Evolutionary conservation across 2,888 invertebrate species (phyloP), one percentile per base, ranked within the genome.

Genomic region (Gibbula magus): DNA sequence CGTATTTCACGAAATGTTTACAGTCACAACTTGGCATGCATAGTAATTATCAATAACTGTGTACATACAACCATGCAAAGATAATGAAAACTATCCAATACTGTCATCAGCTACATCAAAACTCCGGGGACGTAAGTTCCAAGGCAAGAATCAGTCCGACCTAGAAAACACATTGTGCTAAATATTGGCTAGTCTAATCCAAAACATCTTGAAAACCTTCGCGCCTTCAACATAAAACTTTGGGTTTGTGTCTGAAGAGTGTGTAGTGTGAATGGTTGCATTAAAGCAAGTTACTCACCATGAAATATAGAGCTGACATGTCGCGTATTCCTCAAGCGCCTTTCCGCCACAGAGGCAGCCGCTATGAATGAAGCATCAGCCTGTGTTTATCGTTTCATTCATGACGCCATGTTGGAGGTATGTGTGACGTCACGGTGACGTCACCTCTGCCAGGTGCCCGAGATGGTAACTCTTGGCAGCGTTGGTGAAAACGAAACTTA

Each of bases 401-500:
- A 70, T 70, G 32, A 70, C 70, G 70, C 70, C 70, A 70, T 70
- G 70, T 70, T 70, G 70, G 70, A 35, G 70, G 70, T 39, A 70
- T 70, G 70, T 35, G 70, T 70, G 70, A 70, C 70, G 70, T 70
- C 70, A 70, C 70, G 18, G 70, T 70, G 39, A 70, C 70, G 70
- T 70, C 70, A 70, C 32, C 29, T n/a, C 70, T 70, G n/a, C 70
- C 70, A 70, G 70, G 70, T 70, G 70, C 61, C 61, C 18, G n/a
- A n/a, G n/a, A n/a, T n/a, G 35, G 35, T 3, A 35, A 3, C 35
- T 35, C 35, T 35, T 35, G 35, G 35, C 35, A 35, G 35, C 35
- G 35, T 35, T 35, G 35, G 35, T 35, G 35, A 35, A 35, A 35
- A 35, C 7, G 35, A 35, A 35, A 5, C 35, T 7, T 35, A 5